Evolutionary conservation across 1,140 invertebrate species (phyloP), one percentile per base, ranked within the genome.

Genomic region (Papilio dardanus): DNA sequence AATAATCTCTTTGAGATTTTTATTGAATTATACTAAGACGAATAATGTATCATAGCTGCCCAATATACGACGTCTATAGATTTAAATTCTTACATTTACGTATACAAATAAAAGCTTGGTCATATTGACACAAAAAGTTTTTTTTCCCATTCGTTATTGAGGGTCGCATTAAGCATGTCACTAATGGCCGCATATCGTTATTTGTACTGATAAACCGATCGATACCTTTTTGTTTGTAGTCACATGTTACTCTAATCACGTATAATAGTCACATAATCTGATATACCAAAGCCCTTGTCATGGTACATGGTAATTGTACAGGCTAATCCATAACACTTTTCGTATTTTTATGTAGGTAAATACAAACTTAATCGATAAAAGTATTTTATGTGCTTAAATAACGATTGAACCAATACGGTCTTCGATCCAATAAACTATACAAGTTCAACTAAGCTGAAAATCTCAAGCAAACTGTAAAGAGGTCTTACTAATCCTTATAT

Each of bases 141-240:
- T 50, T 31, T 71, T 54, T 16, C 40, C 5, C 5, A 46, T 50
- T 21, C 24, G 8, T 54, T 8, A 28, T 40, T 71, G 14, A 28
- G 14, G 21, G 37, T 69, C 67, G 35, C 19, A 69, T 21, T 24
- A 19, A 35, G 19, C 31, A 16, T 40, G n/a, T 50, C 0, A 73
- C 12, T 73, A 50, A 73, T 54, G 19, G 50, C 8, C 21, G 7
- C 30, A 30, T 73, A 54, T 50, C 24, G n/a, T 69, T 46, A 16
- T 50, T 28, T 73, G 40, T 6, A 73, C 30, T 33, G 71, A 50
- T 73, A 50, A 73, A 73, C 10, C 71, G 71, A 73, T 73, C 71
- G 40, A 50, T 30, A 73, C 71, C 71, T 73, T 50, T 30, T 46
- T 69, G 35, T 24, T 28, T 69, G 69, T 50, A 28, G 42, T 50